Evolutionary conservation across 92 coral and sea anemone genomes (phyloP).

Genomic region (Siderastrea radians): DNA sequence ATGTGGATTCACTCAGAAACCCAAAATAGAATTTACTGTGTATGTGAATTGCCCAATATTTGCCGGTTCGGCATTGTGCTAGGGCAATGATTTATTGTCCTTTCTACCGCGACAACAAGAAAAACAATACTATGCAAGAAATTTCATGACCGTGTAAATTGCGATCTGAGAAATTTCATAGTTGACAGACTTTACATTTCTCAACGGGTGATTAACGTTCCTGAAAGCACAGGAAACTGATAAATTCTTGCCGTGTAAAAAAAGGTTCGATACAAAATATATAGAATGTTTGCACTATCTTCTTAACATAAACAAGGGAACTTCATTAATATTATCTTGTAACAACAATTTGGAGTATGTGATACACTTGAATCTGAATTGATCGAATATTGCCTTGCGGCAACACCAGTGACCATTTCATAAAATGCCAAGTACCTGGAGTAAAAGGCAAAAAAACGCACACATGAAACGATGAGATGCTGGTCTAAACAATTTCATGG

Average conservation of each 20-base stretch:
- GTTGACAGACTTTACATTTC: conserved; percentile 1
- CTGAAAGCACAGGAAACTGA: not conserved
- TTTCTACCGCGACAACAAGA: not conserved
- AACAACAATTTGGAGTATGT: conserved; percentile 59
- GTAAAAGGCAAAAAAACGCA: not conserved
- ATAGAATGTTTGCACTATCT: not conserved
- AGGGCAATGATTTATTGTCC: not conserved
- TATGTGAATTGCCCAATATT: not conserved
- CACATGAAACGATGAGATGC: not conserved
- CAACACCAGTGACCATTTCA: not conserved
- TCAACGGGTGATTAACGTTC: not conserved
- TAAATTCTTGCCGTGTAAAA: not conserved
- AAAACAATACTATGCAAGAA: conserved; percentile 2
- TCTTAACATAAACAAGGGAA: not conserved
- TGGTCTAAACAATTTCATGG: not conserved
- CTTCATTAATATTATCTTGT: conserved; percentile 16
- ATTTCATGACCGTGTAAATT: conserved; percentile 19
- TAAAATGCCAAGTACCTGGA: not conserved
- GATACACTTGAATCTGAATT: conserved; percentile 27
- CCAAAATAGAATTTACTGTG: not conserved
- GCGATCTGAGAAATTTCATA: not conserved
- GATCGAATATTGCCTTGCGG: conserved; percentile 3
- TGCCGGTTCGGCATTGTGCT: not conserved
- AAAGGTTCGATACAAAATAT: not conserved
- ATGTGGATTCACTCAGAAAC: not conserved